phyloP scores from a whole-genome alignment of 1,140 invertebrate genomes.

The Drosophila micromelanica region DNA sequence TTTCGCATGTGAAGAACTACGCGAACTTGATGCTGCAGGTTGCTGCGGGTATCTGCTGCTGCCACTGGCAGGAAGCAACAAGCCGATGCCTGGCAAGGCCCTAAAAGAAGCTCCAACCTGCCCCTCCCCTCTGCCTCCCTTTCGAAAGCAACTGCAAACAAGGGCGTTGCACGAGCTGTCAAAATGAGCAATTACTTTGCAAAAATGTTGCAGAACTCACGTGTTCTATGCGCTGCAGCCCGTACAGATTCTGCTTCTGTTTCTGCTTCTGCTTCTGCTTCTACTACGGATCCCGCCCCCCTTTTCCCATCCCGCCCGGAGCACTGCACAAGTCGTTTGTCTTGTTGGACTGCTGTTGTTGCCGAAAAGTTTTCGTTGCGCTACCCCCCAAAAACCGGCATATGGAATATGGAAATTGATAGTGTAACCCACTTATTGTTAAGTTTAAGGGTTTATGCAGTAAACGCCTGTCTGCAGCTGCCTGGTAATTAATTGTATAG shows the following conservation, averaged over 20 bases:
- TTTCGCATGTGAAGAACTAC: constrained; percentile 70
- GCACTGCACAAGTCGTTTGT: constrained; percentile 66
- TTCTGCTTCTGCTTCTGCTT: background rate
- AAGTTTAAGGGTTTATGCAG: constrained; percentile 39
- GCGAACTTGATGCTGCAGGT: constrained; percentile 46
- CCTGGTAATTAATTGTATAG: constrained; percentile 32
- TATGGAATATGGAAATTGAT: constrained; percentile 73
- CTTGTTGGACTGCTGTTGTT: constrained; percentile 41
- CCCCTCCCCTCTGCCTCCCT: constrained; percentile 1
- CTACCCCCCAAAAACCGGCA: constrained; percentile 49
- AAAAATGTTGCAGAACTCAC: constrained; percentile 80
- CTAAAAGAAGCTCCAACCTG: constrained; percentile 31
- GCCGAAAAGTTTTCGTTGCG: constrained; percentile 50
- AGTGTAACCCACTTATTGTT: constrained; percentile 36
- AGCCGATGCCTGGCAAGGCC: constrained; percentile 51
- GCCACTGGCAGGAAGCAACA: constrained; percentile 71
- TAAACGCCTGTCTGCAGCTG: constrained; percentile 53
- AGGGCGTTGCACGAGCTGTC: constrained; percentile 79
- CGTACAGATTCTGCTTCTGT: constrained; percentile 10
- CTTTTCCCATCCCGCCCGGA: background rate
- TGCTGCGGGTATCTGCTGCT: constrained; percentile 29
- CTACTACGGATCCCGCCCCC: no score
- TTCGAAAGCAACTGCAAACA: constrained; percentile 55
- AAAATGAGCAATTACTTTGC: constrained; percentile 83
- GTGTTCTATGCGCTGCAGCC: constrained; percentile 52